These are phyloP conservation scores for Pelvicachromis taeniatus DNA, from an alignment of 2,113 vertebrate species.

Conservation along the genomic window DNA sequence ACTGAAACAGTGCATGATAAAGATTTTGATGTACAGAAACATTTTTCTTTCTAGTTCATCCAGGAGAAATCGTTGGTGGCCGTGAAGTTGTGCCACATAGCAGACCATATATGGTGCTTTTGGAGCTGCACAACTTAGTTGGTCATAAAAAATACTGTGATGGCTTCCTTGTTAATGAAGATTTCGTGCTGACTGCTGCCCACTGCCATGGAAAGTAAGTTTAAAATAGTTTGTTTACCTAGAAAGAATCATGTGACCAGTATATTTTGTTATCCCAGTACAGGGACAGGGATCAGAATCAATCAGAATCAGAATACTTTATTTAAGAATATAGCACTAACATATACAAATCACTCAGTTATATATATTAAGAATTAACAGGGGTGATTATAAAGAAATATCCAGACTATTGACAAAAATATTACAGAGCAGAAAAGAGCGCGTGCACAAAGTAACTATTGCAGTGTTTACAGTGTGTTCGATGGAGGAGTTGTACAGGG, in stretches of 20 bases:
- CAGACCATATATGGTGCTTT: background rate
- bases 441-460: too few species aligned
- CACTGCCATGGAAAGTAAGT: background rate
- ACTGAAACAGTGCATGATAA: background rate
- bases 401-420: too few species aligned
- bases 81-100: background rate
- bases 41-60: background rate
- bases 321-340: too few species aligned
- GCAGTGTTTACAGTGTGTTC: too few species aligned
- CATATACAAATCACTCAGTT: too few species aligned
- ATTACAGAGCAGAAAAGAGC: too few species aligned
- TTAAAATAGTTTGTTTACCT: background rate
- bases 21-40: rapidly evolving
- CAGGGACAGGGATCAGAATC: too few species aligned
- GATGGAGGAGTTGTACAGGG: too few species aligned
- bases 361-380: too few species aligned
- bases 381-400: too few species aligned
- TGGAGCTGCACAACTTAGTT: background rate
- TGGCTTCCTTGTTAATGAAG: background rate
- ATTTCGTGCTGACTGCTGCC: background rate
- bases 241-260: background rate
- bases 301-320: too few species aligned
- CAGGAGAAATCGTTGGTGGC: background rate
- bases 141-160: background rate
- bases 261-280: background rate